Evolutionary conservation across 2,888 invertebrate genomes (phyloP).

Genomic region (Emmelina monodactyla): DNA sequence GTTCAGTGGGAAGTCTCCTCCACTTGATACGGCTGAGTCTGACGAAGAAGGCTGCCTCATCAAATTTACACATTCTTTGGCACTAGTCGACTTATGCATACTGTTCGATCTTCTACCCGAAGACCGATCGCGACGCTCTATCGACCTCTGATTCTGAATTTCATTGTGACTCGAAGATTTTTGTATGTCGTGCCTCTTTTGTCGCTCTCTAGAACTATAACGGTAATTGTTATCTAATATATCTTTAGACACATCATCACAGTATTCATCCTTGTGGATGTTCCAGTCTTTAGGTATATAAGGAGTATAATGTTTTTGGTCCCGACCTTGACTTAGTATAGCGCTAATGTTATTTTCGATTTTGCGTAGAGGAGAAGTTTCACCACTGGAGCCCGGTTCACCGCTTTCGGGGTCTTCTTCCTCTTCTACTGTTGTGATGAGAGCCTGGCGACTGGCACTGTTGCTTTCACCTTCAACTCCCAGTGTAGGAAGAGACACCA

Average conservation of each 20-base stretch:
- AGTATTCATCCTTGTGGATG: conserved; percentile 65
- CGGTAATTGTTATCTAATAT: conserved; percentile 60
- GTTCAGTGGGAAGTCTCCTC: conserved; percentile 67
- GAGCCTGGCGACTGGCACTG: conserved; percentile 67
- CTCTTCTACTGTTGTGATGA: conserved; percentile 76
- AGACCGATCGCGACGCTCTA: conserved; percentile 57
- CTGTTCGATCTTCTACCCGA: conserved; percentile 64
- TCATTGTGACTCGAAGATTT: conserved; percentile 71
- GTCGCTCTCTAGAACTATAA: conserved; percentile 62
- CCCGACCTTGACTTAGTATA: conserved; percentile 67
- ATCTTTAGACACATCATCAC: conserved; percentile 60
- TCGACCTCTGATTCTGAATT: conserved; percentile 61
- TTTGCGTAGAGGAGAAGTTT: conserved; percentile 73
- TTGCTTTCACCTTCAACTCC: conserved; percentile 59
- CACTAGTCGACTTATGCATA: conserved; percentile 78
- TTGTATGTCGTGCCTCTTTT: conserved; percentile 65
- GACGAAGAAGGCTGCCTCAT: conserved; percentile 61
- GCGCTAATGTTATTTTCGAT: conserved; percentile 78
- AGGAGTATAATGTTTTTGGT: conserved; percentile 61
- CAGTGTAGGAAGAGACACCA: conserved; percentile 72
- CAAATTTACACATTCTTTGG: conserved; percentile 72
- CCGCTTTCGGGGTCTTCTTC: conserved; percentile 73
- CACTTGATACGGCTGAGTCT: conserved; percentile 59
- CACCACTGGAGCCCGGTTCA: conserved; percentile 67
- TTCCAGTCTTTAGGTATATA: conserved; percentile 66